A percentile compares a stretch with the other conserved stretches of the same genome.
phyloP scores from a whole-genome alignment of 2,888 invertebrate genomes.

The Eupithecia exiguata region DNA sequence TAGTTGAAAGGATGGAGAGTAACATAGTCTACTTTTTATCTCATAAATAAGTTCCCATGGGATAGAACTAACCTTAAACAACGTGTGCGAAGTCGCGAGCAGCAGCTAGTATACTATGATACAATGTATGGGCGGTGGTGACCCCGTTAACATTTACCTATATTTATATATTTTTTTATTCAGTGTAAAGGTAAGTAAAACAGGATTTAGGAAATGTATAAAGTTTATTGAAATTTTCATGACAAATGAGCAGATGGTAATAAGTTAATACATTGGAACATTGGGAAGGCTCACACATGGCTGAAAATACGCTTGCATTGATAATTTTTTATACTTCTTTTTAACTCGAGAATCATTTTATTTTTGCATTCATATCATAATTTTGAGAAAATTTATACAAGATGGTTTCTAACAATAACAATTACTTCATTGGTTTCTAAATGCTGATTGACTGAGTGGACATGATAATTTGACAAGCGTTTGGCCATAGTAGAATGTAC shows the following conservation, averaged over 20 bases:
- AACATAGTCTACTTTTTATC: too few relatives aligned
- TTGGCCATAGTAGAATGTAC: too few relatives aligned
- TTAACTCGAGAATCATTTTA: background rate
- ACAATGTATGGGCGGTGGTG: background rate
- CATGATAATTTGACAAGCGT: background rate
- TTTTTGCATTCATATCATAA: background rate
- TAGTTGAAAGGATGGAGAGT: too few relatives aligned
- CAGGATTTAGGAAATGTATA: conserved; percentile 73
- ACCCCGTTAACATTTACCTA: background rate
- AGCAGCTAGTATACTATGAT: background rate
- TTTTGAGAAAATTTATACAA: background rate
- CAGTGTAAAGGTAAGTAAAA: conserved; percentile 54
- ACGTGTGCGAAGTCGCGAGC: background rate
- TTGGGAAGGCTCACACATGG: conserved; percentile 14
- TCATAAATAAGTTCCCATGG: too few relatives aligned
- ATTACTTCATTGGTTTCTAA: background rate
- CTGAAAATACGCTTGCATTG: background rate
- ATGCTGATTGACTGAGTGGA: background rate
- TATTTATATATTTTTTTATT: background rate
- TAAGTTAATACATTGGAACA: conserved; percentile 45
- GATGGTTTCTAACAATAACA: background rate
- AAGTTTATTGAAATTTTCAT: conserved; percentile 74
- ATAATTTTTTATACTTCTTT: background rate
- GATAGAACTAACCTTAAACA: too few relatives aligned
- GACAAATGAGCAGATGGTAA: conserved; percentile 56